These are phyloP conservation scores for Rutilus rutilus DNA, from an alignment of 2,113 vertebrate genomes.

Conservation along the genomic window DNA sequence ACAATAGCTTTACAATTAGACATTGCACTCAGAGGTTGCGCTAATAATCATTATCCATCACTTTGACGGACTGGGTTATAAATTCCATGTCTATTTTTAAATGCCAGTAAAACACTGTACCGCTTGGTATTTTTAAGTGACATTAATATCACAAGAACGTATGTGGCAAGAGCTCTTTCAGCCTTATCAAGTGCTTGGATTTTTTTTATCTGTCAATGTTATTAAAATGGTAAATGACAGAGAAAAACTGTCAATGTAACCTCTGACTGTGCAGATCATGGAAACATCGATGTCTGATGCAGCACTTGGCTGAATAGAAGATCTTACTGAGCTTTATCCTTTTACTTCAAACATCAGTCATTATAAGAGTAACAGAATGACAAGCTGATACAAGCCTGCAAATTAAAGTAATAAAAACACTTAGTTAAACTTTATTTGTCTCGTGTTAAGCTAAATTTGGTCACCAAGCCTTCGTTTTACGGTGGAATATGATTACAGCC, in stretches of 20 bases:
- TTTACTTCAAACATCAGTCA: neutral
- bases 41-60: constrained; percentile 27
- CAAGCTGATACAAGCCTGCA: neutral
- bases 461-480: neutral
- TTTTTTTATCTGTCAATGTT: neutral
- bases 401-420: neutral
- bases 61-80: constrained; percentile 9
- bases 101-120: neutral
- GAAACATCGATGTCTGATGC: neutral
- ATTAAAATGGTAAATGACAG: neutral
- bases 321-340: neutral
- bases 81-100: constrained; percentile 21
- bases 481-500: neutral
- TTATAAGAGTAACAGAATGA: neutral
- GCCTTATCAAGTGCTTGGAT: neutral
- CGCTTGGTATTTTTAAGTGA: neutral
- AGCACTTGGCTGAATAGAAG: neutral
- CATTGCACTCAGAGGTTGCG: neutral
- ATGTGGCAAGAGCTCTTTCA: neutral
- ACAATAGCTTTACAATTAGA: constrained; percentile 18
- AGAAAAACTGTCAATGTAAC: neutral
- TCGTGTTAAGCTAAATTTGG: neutral
- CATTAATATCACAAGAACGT: neutral
- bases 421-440: neutral
- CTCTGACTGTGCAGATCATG: neutral